Conservation (phyloP, 2,797 vertebrate genomes). For the Pipistrellus kuhlii region DNA sequence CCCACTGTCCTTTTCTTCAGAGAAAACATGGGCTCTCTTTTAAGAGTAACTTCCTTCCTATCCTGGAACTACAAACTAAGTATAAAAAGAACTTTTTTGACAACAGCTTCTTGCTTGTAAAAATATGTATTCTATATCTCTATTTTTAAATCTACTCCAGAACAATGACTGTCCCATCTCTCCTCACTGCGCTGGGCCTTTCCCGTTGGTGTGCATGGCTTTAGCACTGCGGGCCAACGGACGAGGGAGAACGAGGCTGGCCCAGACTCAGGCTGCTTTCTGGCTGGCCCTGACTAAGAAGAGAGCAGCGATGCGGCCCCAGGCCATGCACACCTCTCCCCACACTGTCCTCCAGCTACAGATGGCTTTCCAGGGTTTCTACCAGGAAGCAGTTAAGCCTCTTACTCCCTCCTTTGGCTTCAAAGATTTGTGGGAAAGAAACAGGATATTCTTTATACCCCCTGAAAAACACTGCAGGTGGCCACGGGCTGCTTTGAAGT, state of each 20-base stretch:
- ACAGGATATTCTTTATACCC: slow-evolving; percentile 46
- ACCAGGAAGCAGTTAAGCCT: background rate
- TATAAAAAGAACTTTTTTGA: slow-evolving; percentile 56
- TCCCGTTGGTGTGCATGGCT: background rate
- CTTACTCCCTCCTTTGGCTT: slow-evolving; percentile 19
- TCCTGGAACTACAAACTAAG: slow-evolving; percentile 64
- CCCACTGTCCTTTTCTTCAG: slow-evolving; percentile 16
- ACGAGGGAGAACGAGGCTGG: background rate
- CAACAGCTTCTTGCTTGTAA: slow-evolving; percentile 82
- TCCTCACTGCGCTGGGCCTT: background rate
- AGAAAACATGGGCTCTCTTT: slow-evolving; percentile 69
- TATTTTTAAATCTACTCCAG: slow-evolving; percentile 83
- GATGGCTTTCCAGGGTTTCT: background rate
- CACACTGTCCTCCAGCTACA: background rate
- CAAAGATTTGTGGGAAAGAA: slow-evolving; percentile 37
- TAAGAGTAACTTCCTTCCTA: slow-evolving; percentile 67
- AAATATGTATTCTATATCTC: slow-evolving; percentile 78
- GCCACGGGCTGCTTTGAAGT: background rate
- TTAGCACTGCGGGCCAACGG: background rate
- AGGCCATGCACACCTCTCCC: background rate
- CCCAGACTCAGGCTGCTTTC: background rate
- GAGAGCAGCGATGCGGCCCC: background rate
- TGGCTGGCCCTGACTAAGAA: background rate
- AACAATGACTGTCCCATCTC: slow-evolving; percentile 70
- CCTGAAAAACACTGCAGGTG: slow-evolving; percentile 19